Conservation (phyloP, 2,113 vertebrate genomes). For the Cathartes aura region DNA sequence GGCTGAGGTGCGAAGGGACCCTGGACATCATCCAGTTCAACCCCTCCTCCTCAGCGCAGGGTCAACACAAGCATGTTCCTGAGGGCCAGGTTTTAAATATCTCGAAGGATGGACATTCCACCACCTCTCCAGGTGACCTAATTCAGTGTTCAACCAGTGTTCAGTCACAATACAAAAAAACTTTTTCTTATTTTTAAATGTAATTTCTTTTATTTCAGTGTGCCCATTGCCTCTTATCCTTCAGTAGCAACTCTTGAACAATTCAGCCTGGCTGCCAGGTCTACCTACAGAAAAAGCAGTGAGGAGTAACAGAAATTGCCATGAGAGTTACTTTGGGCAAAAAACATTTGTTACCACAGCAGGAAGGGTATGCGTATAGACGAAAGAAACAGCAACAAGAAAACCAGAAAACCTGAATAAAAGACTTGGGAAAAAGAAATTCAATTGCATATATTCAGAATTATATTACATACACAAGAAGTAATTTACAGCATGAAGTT, state of each 20-base stretch:
- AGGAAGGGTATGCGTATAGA: not conserved
- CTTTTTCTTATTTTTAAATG: not conserved
- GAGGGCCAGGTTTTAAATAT: not conserved
- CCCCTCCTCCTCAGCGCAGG: not conserved
- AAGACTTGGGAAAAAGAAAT: not conserved
- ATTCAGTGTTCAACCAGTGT: not conserved
- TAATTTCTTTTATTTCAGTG: not conserved
- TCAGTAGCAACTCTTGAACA: not conserved
- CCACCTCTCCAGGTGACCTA: accelerated
- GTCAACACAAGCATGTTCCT: not conserved
- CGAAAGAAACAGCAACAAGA: not conserved
- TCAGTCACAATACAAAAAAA: not conserved
- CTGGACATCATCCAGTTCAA: not conserved
- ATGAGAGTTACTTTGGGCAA: not conserved
- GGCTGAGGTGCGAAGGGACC: not conserved
- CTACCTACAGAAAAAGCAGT: not conserved
- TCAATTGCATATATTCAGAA: not conserved
- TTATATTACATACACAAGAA: not conserved
- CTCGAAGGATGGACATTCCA: not conserved
- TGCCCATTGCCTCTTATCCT: not conserved
- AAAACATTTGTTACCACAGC: not conserved
- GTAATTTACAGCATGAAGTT: not conserved
- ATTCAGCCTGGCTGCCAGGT: not conserved
- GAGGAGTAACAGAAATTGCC: not conserved
- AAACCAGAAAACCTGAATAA: not conserved